Base-by-base conservation (phyloP, 1,140 invertebrate species). In the Drosophila sulfurigaster region DNA sequence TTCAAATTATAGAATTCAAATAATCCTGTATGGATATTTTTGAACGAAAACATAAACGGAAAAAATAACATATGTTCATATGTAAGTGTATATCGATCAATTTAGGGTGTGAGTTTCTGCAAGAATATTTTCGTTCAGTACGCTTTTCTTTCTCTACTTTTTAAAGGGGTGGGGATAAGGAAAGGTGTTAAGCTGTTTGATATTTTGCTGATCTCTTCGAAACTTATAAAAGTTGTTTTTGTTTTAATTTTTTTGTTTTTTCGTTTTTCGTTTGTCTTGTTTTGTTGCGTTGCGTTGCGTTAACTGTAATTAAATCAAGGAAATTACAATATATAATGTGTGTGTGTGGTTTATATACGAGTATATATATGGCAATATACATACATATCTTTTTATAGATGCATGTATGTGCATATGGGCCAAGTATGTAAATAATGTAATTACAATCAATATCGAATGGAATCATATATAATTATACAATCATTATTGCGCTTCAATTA, bases 401-500 rank as follows among this genome's bases (percentile, higher is more conserved):
- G 54, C 20, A 35, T 67, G 62, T 35, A 54, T 48, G 57, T 52
- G 20, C 59, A 15, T 45, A 45, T 46, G 57, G 35, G 6, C 15
- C 81, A 67, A 81, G 13, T 49, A 57, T 65, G 57, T 77, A 87
- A 82, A 87, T 82, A 58, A 63, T 38, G 66, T 75, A 87, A 87
- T 79, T 87, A 87, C 83, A 87, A 79, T 87, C 49, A 87, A 86
- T 86, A 87, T 79, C 83, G 75, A 83, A 83, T 83, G 77, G 77
- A 83, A 83, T 83, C 35, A 38, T 67, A 85, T 86, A 87, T 82
- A 87, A 88, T 80, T 79, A 87, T 86, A 87, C 83, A 87, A 88
- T 87, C 64, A 82, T 82, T 83, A 83, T 88, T 60, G 62, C 56
- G 32, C 58, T 63, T 54, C 70, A 85, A 82, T 67, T 85, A 85